Conservation (phyloP, 2,113 vertebrate species). For the Bombycilla garrulus region DNA sequence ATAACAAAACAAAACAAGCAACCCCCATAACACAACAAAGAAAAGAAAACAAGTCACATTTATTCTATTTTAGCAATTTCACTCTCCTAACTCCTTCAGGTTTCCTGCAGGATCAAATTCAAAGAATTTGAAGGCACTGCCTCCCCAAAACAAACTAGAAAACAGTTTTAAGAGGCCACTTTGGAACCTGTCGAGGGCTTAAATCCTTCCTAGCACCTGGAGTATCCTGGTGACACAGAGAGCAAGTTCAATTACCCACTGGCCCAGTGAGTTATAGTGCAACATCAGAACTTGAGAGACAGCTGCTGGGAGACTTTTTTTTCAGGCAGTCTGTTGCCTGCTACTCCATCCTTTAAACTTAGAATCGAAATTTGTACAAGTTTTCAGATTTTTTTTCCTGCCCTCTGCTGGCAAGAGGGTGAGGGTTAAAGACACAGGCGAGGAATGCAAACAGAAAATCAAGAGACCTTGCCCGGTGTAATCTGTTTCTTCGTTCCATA, state of each 20-base stretch:
- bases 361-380: background rate
- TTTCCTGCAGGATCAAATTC: background rate
- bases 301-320: background rate
- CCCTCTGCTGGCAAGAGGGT: background rate
- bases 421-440: background rate
- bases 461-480: background rate
- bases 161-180: background rate
- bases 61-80: background rate
- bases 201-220: background rate
- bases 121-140: background rate
- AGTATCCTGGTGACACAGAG: background rate
- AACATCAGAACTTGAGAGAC: background rate
- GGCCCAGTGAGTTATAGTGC: background rate
- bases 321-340: background rate
- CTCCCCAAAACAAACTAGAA: background rate
- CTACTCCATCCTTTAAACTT: background rate
- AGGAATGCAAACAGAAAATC: background rate
- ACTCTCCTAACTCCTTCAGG: background rate
- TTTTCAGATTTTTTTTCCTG: background rate
- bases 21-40: accelerated
- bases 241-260: background rate
- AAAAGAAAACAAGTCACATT: background rate
- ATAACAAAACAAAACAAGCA: background rate
- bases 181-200: background rate
- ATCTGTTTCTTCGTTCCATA: constrained; percentile 3